A percentile compares a stretch with the other conserved stretches of the same genome.
These are phyloP conservation scores for Bombus superbus DNA, from an alignment of 1,140 invertebrate species.

Conservation along the genomic window DNA sequence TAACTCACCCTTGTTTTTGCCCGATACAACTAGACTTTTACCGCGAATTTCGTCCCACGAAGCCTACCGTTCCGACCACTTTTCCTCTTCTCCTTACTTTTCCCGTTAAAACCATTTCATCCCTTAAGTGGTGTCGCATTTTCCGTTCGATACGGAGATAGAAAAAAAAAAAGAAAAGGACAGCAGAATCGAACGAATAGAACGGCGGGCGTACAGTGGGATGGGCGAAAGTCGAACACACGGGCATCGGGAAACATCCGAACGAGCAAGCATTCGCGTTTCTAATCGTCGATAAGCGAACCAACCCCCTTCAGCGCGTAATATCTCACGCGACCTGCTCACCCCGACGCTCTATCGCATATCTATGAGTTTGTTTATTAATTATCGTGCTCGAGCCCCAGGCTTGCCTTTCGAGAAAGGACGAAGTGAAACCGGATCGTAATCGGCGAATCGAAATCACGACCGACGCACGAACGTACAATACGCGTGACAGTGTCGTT, in stretches of 20 bases:
- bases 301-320: slow-evolving; percentile 53
- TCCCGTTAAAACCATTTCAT: slow-evolving; percentile 60
- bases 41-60: slow-evolving; percentile 54
- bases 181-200: background rate
- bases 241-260: slow-evolving; percentile 43
- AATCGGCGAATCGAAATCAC: slow-evolving; percentile 57
- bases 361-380: slow-evolving; percentile 76
- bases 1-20: slow-evolving; percentile 82
- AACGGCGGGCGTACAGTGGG: slow-evolving; percentile 8
- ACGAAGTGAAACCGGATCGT: slow-evolving; percentile 55
- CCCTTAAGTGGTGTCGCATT: slow-evolving; percentile 53
- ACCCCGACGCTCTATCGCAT: slow-evolving; percentile 64
- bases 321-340: slow-evolving; percentile 71
- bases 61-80: slow-evolving; percentile 19
- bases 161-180: slow-evolving; percentile 20
- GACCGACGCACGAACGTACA: slow-evolving; percentile 37
- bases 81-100: slow-evolving; percentile 45
- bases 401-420: background rate
- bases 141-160: slow-evolving; percentile 47
- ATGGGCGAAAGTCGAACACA: background rate
- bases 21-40: slow-evolving; percentile 76
- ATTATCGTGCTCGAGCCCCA: slow-evolving; percentile 58
- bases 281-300: slow-evolving; percentile 76
- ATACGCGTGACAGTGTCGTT: slow-evolving; percentile 38
- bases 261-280: slow-evolving; percentile 57